A percentile compares a stretch with the other conserved stretches of the same genome.
phyloP scores from a whole-genome alignment of 2,113 vertebrate genomes.

The Rhinoptilus africanus region DNA sequence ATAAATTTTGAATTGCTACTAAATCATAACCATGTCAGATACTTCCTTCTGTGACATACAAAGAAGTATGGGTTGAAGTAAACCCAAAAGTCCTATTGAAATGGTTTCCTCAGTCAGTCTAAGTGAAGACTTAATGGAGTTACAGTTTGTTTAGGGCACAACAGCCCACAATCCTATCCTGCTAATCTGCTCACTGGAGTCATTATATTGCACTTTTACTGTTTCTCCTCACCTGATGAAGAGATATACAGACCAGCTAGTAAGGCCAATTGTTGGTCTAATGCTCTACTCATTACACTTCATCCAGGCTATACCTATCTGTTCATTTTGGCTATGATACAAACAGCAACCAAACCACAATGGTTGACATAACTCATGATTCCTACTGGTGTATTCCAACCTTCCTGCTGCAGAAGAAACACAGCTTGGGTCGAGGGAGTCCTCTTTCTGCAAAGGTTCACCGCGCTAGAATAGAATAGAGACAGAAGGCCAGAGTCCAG shows the following conservation, averaged over 20 bases:
- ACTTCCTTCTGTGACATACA: neutral
- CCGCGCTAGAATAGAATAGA: neutral
- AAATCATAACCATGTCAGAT: neutral
- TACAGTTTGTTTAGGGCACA: fast-evolving
- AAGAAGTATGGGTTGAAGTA: neutral
- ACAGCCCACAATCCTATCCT: neutral
- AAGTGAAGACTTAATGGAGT: neutral
- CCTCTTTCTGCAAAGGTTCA: neutral
- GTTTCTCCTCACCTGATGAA: neutral
- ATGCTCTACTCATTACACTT: neutral
- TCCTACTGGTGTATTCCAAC: neutral
- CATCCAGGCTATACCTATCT: neutral
- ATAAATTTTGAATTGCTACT: neutral
- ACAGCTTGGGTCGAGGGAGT: neutral
- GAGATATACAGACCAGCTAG: neutral
- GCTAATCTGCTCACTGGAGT: neutral
- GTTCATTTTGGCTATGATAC: neutral
- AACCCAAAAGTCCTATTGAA: neutral
- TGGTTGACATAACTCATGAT: neutral
- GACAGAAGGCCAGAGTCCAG: neutral
- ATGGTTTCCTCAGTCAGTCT: neutral
- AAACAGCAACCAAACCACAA: neutral
- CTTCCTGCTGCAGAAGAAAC: neutral
- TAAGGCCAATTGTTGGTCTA: neutral
- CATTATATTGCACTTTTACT: neutral